Conservation (phyloP, 1,140 invertebrate species). For the Reticulitermes speratus region DNA sequence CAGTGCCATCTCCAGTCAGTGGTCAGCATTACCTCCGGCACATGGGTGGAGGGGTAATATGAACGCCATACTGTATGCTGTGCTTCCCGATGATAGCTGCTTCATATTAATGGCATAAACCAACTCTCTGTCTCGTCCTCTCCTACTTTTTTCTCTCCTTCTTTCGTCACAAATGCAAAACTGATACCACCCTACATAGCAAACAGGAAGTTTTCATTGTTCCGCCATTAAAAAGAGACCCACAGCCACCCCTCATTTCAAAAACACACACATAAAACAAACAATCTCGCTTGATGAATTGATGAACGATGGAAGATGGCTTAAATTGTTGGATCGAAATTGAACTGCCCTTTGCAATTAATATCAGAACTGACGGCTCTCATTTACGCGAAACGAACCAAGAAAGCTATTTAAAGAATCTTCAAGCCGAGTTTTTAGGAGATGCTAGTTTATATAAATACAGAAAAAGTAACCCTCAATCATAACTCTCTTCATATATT, state of each 20-base stretch:
- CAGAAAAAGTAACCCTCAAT: too few relatives aligned
- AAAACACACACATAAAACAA: conserved; percentile 9
- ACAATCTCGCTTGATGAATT: not conserved
- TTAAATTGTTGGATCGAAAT: too few relatives aligned
- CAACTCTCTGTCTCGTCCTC: not conserved
- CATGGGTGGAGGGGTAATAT: not conserved
- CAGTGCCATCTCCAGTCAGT: not conserved
- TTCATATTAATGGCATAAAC: conserved; percentile 10
- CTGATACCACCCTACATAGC: not conserved
- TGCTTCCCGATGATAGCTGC: not conserved
- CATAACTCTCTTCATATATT: too few relatives aligned
- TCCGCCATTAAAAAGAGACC: not conserved
- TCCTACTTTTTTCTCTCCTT: not conserved
- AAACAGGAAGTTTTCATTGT: conserved; percentile 19
- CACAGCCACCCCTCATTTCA: not conserved
- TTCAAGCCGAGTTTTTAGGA: too few relatives aligned
- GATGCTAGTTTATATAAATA: too few relatives aligned
- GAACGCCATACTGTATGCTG: not conserved
- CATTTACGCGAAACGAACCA: too few relatives aligned
- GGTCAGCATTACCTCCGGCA: not conserved
- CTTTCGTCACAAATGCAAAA: conserved; percentile 2
- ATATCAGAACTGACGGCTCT: too few relatives aligned
- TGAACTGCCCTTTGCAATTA: too few relatives aligned
- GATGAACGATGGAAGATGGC: not conserved
- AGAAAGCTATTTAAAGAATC: too few relatives aligned